These are phyloP conservation scores for Myotis myotis DNA, from an alignment of 2,797 vertebrate genomes.

Conservation along the genomic window DNA sequence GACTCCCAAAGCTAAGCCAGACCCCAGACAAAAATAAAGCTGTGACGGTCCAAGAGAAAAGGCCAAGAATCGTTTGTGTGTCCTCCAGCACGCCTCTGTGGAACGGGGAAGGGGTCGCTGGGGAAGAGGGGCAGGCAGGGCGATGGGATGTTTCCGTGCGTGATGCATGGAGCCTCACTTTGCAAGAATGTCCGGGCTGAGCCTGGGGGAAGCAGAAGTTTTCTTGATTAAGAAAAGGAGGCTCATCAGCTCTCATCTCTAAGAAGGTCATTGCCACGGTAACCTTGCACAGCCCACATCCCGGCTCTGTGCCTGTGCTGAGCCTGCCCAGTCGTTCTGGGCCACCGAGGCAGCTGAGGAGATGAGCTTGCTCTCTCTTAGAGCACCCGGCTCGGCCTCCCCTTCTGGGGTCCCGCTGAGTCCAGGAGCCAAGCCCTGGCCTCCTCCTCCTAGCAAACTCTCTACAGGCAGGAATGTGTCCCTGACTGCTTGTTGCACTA, in stretches of 20 bases:
- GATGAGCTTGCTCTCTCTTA: not conserved
- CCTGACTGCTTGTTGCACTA: not conserved
- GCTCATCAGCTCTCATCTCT: not conserved
- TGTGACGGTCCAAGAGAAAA: not conserved
- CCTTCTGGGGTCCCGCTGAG: not conserved
- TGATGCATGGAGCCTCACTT: not conserved
- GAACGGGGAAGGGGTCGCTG: not conserved
- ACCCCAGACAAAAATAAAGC: constrained; percentile 43
- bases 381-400: not conserved
- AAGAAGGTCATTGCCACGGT: not conserved
- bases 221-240: not conserved
- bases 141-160: not conserved
- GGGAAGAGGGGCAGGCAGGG: not conserved
- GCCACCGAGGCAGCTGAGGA: not conserved
- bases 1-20: not conserved
- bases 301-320: not conserved
- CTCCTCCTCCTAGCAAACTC: not conserved
- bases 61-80: not conserved
- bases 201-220: not conserved
- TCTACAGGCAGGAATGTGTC: not conserved
- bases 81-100: not conserved
- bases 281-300: accelerated
- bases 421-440: not conserved
- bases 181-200: not conserved
- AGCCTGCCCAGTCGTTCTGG: not conserved